Evolutionary conservation across 1,140 invertebrate genomes (phyloP).

Genomic region (Conus betulinus): DNA sequence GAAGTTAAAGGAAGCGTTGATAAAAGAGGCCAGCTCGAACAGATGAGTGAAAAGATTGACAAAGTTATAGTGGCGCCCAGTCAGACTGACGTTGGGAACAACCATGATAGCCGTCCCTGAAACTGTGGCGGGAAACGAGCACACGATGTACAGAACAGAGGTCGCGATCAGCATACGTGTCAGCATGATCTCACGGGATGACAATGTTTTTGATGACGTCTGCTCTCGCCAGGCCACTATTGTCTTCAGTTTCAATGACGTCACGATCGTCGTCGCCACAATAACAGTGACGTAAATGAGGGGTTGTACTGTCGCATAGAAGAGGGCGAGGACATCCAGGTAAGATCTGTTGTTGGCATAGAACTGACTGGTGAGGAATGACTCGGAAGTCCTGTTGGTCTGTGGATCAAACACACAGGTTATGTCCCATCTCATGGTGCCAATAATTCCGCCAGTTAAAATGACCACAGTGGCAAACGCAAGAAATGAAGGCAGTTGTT

Average conservation of each 20-base stretch:
- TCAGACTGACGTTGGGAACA: not conserved
- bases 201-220: not conserved
- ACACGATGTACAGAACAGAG: not conserved
- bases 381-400: not conserved
- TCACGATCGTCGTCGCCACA: not conserved
- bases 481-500: no score
- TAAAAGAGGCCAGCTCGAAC: not conserved
- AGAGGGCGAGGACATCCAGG: not conserved
- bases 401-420: not conserved
- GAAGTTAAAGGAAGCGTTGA: not conserved
- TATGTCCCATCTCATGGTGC: not conserved
- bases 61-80: not conserved
- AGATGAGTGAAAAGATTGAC: not conserved
- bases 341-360: not conserved
- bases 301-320: not conserved
- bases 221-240: conserved; percentile 7
- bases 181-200: not conserved
- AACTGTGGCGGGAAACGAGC: not conserved
- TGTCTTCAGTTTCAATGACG: not conserved
- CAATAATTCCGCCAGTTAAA: not conserved
- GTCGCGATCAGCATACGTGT: not conserved
- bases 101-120: not conserved
- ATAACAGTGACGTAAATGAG: not conserved
- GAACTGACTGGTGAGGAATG: not conserved
- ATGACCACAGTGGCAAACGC: not conserved